Evolutionary conservation across 2,888 invertebrate genomes (phyloP), one percentile per base, ranked within the genome.

Genomic region (Heteromurus nitidus): DNA sequence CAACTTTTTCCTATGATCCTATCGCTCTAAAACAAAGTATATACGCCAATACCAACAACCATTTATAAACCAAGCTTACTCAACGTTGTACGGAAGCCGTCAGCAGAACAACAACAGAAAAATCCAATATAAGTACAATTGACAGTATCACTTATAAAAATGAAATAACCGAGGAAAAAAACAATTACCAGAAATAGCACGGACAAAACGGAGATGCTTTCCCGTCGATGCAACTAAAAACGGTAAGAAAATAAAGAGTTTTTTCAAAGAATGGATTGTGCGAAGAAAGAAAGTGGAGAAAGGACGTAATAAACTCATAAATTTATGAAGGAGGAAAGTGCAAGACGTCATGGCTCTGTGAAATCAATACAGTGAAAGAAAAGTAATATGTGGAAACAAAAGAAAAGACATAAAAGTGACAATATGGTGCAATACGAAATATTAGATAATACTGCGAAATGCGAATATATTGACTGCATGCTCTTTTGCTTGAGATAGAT

Each of bases 201-300:
- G 87, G 87, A 80, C 87, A 87, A 86, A 80, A 87, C 60, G 87
- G 87, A 77, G 86, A 86, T 85, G 85, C 84, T 85, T 80, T 85
- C 80, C 86, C 87, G 83, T 87, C 87, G 87, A 85, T 82, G 86
- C 85, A 86, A 87, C 87, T 87, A 85, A 86, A 86, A 79, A 28
- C 68, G n/a, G 58, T 62, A 82, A 79, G 44, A 80, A 67, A 69
- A 44, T 72, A 65, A 70, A 55, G 5, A 20, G 24, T 55, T 36
- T 36, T 36, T 36, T 68, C 47, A 77, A 72, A 72, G 47, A 22
- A 24, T 42, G 44, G 16, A n/a, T 30, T 55, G 22, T 36, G 36
- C 5, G 7, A 36, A 36, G 44, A 3, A 26, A 24, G 31, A 62
- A 22, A 65, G 42, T 18, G 20, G 31, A 31, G 9, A n/a, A 62